Percentiles rank a stretch among this genome's conserved stretches.
phyloP scores from a whole-genome alignment of 2,113 vertebrate species.

The Arizona elegans region DNA sequence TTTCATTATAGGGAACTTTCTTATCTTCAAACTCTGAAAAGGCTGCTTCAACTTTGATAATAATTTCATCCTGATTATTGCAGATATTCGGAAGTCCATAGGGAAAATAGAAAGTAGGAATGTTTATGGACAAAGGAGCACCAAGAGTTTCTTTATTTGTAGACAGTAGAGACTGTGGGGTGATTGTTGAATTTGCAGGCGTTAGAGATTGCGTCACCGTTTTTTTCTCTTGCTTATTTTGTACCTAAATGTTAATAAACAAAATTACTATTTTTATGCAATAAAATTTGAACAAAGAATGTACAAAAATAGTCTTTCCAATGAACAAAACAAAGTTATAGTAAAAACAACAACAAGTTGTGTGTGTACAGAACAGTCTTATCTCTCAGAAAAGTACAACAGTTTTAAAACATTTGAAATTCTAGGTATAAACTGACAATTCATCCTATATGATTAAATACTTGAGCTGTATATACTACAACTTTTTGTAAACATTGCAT shows the following conservation, averaged over 20 bases:
- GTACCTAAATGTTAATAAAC: slow-evolving; percentile 76
- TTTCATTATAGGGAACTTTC: slow-evolving; percentile 90
- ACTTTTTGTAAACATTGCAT: background rate
- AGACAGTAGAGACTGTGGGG: slow-evolving; percentile 76
- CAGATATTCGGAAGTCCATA: slow-evolving; percentile 85
- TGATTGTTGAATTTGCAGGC: slow-evolving; percentile 60
- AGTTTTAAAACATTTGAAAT: background rate
- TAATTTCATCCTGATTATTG: slow-evolving; percentile 81
- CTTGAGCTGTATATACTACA: background rate
- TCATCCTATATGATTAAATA: background rate
- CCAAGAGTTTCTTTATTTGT: slow-evolving; percentile 75
- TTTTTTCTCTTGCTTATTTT: slow-evolving; percentile 94
- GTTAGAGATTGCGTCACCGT: slow-evolving; percentile 78
- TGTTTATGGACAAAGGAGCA: slow-evolving; percentile 86
- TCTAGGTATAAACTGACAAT: background rate
- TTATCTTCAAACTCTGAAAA: slow-evolving; percentile 90
- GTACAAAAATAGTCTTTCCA: background rate
- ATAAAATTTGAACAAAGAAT: background rate
- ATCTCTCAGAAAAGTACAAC: background rate
- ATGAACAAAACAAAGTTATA: background rate
- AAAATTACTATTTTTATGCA: slow-evolving; percentile 43
- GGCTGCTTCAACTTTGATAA: slow-evolving; percentile 80
- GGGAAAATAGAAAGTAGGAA: slow-evolving; percentile 99
- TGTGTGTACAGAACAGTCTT: background rate
- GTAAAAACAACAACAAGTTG: background rate